These are phyloP conservation scores for Arctia plantaginis DNA, from an alignment of 2,888 invertebrate species.

Conservation along the genomic window DNA sequence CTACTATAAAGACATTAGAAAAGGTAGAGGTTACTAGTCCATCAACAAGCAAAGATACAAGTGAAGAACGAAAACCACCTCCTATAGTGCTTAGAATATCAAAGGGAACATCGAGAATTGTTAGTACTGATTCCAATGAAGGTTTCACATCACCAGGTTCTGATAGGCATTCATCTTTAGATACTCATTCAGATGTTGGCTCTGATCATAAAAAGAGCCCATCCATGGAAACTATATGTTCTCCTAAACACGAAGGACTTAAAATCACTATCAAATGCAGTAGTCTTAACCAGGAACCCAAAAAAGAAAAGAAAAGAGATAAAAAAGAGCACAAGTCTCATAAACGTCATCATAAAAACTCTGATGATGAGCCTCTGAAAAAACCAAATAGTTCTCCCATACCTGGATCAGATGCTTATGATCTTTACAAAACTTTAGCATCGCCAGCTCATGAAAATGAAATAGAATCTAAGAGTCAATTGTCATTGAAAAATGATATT, in stretches of 20 bases:
- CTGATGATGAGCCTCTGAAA: constrained; percentile 73
- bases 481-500: constrained; percentile 69
- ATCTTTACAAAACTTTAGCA: constrained; percentile 83
- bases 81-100: constrained; percentile 96
- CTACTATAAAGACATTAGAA: constrained; percentile 63
- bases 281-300: constrained; percentile 72
- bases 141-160: constrained; percentile 85
- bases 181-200: constrained; percentile 78
- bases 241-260: constrained; percentile 83
- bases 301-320: constrained; percentile 81
- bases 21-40: constrained; percentile 75
- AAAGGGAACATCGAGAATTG: constrained; percentile 89
- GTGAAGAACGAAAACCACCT: constrained; percentile 88
- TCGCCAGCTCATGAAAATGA: constrained; percentile 76
- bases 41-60: constrained; percentile 80
- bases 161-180: constrained; percentile 83
- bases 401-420: constrained; percentile 82
- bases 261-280: constrained; percentile 85
- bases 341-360: constrained; percentile 79
- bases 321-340: constrained; percentile 86
- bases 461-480: constrained; percentile 63
- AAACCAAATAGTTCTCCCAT: constrained; percentile 80
- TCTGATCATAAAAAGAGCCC: constrained; percentile 79
- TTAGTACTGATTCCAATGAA: constrained; percentile 89
- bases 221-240: constrained; percentile 79